Evolutionary conservation across 2,797 vertebrate species (phyloP).

Genomic region (Gymnoscopelus microlampas): DNA sequence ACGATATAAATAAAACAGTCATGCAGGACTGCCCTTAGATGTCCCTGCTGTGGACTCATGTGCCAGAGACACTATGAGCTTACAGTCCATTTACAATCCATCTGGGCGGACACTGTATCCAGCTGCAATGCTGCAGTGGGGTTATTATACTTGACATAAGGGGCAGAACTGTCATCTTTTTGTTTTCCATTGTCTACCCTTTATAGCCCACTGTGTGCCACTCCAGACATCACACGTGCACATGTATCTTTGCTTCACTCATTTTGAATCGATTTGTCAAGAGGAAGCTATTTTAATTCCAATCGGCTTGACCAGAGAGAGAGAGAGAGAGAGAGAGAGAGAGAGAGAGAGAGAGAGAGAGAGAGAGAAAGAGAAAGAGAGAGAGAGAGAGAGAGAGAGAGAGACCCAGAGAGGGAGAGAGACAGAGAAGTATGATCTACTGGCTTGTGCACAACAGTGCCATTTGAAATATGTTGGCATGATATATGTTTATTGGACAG

Average conservation of each 20-base stretch:
- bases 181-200: constrained; percentile 38
- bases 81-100: constrained; percentile 8
- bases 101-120: constrained; percentile 33
- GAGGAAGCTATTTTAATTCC: constrained; percentile 52
- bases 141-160: constrained; percentile 38
- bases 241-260: constrained; percentile 49
- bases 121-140: constrained; percentile 28
- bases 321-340: constrained; percentile 33
- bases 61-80: constrained; percentile 2
- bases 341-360: constrained; percentile 31
- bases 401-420: not conserved
- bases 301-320: constrained; percentile 50
- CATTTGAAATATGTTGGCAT: constrained; percentile 55
- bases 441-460: constrained; percentile 51
- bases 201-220: constrained; percentile 33
- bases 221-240: constrained; percentile 37
- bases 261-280: constrained; percentile 62
- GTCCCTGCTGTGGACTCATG: constrained; percentile 10
- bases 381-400: constrained; percentile 30
- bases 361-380: constrained; percentile 17
- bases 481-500: constrained; percentile 61
- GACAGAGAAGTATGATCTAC: constrained; percentile 12
- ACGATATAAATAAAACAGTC: not conserved
- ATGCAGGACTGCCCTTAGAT: not conserved
- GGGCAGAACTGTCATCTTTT: constrained; percentile 21